Conservation (phyloP, 2,888 invertebrate species). For the Malthinus seriepunctatus region DNA sequence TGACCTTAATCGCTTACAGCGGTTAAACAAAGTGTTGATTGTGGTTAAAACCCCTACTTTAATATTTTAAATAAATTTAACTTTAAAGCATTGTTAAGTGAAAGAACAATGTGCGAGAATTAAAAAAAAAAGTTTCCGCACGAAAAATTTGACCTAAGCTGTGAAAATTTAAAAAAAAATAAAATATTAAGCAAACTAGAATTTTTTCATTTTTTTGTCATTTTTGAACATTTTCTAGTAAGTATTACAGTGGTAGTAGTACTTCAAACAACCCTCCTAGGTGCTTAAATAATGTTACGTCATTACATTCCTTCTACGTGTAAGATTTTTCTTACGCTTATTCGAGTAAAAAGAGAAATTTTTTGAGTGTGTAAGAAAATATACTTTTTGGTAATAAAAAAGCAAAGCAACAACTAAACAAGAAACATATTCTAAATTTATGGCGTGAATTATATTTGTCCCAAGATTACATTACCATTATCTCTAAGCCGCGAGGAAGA, state of each 20-base stretch:
- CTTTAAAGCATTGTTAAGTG: too few relatives aligned
- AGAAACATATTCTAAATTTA: constrained; percentile 49
- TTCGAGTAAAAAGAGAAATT: constrained; percentile 8
- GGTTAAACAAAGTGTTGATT: too few relatives aligned
- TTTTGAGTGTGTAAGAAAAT: not conserved
- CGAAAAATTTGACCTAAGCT: too few relatives aligned
- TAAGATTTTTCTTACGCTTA: constrained; percentile 21
- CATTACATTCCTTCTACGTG: constrained; percentile 14
- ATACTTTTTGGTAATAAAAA: constrained; percentile 42
- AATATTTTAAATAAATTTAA: too few relatives aligned
- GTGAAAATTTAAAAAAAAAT: too few relatives aligned
- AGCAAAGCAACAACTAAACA: constrained; percentile 49
- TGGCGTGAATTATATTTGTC: constrained; percentile 52
- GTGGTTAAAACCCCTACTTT: too few relatives aligned
- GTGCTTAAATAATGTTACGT: constrained; percentile 22
- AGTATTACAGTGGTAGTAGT: constrained; percentile 4
- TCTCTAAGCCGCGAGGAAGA: constrained; percentile 44
- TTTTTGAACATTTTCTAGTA: too few relatives aligned
- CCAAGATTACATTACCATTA: constrained; percentile 54
- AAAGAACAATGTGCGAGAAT: too few relatives aligned
- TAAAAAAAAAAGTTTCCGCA: too few relatives aligned
- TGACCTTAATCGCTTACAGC: too few relatives aligned
- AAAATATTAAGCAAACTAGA: too few relatives aligned
- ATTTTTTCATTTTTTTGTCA: too few relatives aligned
- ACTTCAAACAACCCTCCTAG: constrained; percentile 14